A percentile compares a stretch with the other conserved stretches of the same genome.
Evolutionary conservation across 2,888 invertebrate species (phyloP).

Genomic region (Melieria omissa): DNA sequence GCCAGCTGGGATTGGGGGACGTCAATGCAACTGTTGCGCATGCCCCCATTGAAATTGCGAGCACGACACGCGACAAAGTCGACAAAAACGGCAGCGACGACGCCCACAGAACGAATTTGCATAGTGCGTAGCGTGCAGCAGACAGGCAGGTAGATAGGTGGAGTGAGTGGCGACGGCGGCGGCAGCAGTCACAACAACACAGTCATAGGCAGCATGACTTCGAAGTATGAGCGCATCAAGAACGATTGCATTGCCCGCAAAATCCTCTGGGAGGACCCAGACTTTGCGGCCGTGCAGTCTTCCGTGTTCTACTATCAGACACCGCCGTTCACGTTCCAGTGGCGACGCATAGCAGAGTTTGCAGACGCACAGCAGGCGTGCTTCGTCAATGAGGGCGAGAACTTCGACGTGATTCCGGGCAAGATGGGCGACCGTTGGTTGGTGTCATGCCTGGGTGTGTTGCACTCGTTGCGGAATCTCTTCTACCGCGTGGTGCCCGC

Average conservation of each 20-base stretch:
- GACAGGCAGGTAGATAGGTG: slow-evolving; percentile 13
- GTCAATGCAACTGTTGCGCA: slow-evolving; percentile 13
- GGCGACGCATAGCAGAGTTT: slow-evolving; percentile 83
- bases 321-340: slow-evolving; percentile 91
- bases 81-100: neutral
- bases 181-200: neutral
- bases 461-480: slow-evolving; percentile 86
- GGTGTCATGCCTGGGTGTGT: slow-evolving; percentile 86
- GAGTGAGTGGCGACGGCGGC: neutral
- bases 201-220: slow-evolving; percentile 56
- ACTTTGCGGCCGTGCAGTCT: slow-evolving; percentile 88
- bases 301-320: slow-evolving; percentile 95
- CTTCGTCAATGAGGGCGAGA: slow-evolving; percentile 69
- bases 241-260: slow-evolving; percentile 82
- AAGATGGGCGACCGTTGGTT: slow-evolving; percentile 94
- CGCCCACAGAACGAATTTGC: neutral
- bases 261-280: slow-evolving; percentile 90
- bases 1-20: slow-evolving; percentile 3
- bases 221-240: slow-evolving; percentile 82
- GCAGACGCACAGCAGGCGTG: slow-evolving; percentile 71
- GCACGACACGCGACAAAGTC: neutral
- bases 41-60: slow-evolving; percentile 8
- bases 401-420: slow-evolving; percentile 86
- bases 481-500: slow-evolving; percentile 93
- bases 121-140: neutral